Conservation (phyloP, 2,797 vertebrate genomes). For the Pteropus rufus region DNA sequence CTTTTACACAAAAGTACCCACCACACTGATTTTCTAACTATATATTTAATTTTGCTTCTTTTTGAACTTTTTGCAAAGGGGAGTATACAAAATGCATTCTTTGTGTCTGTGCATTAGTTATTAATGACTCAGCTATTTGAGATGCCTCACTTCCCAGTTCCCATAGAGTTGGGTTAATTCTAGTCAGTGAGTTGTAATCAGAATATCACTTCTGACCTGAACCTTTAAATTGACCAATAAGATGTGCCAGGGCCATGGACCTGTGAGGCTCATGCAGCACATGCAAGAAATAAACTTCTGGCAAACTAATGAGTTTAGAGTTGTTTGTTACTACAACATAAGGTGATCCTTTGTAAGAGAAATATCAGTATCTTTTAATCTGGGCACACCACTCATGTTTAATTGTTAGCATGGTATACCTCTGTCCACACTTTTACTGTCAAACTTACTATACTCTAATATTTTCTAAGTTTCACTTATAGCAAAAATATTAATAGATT, state of each 20-base stretch:
- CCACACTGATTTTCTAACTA: background rate
- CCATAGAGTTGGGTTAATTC: background rate
- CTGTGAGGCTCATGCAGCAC: background rate
- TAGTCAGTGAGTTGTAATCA: background rate
- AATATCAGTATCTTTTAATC: background rate
- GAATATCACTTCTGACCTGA: background rate
- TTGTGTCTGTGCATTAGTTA: background rate
- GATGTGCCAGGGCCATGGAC: background rate
- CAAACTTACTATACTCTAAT: background rate
- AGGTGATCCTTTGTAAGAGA: background rate
- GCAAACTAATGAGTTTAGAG: background rate
- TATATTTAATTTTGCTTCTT: background rate
- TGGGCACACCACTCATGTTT: background rate
- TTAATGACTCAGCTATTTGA: background rate
- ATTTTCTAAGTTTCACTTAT: background rate
- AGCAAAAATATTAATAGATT: background rate
- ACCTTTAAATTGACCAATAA: background rate
- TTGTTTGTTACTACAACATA: background rate
- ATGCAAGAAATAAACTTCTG: background rate
- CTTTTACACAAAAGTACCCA: background rate
- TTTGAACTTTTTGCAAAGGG: background rate
- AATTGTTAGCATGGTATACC: background rate
- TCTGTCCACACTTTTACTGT: background rate
- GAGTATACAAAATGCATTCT: background rate
- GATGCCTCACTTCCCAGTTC: background rate